Evolutionary conservation across 2,113 vertebrate genomes (phyloP).

Genomic region (Ursus arctos): DNA sequence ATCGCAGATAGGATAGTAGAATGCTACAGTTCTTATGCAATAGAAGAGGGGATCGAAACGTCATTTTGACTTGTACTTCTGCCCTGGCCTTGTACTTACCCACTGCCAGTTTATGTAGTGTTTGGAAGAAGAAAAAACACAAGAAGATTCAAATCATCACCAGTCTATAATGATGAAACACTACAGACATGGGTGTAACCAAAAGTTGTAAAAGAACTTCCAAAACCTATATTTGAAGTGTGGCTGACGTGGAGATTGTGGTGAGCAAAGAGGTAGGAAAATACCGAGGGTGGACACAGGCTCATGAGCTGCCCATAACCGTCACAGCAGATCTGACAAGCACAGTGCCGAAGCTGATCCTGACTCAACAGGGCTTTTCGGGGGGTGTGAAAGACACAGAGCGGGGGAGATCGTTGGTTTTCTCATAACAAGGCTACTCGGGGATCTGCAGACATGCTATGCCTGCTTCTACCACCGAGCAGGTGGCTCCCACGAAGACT

Average conservation of each 20-base stretch:
- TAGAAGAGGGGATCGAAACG: not conserved
- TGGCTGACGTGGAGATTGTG: not conserved
- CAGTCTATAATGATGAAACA: not conserved
- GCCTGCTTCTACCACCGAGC: not conserved
- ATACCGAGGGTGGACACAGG: not conserved
- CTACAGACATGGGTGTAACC: not conserved
- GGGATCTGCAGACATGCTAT: not conserved
- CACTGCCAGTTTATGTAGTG: not conserved
- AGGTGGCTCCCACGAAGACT: not conserved
- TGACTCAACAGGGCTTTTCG: not conserved
- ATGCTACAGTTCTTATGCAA: not conserved
- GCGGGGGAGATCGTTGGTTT: not conserved
- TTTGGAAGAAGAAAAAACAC: not conserved
- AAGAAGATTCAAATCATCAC: not conserved
- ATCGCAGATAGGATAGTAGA: not conserved
- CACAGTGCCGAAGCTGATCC: not conserved
- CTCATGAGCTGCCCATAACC: not conserved
- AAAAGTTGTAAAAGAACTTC: not conserved
- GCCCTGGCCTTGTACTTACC: not conserved
- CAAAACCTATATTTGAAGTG: not conserved
- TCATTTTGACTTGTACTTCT: not conserved
- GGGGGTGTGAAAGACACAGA: not conserved
- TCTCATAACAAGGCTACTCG: not conserved
- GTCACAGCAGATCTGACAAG: not conserved
- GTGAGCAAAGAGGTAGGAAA: not conserved